Percentiles rank a stretch among this genome's conserved stretches.
Evolutionary conservation across 2,113 vertebrate genomes (phyloP).

Genomic region (Anthoscopus minutus): DNA sequence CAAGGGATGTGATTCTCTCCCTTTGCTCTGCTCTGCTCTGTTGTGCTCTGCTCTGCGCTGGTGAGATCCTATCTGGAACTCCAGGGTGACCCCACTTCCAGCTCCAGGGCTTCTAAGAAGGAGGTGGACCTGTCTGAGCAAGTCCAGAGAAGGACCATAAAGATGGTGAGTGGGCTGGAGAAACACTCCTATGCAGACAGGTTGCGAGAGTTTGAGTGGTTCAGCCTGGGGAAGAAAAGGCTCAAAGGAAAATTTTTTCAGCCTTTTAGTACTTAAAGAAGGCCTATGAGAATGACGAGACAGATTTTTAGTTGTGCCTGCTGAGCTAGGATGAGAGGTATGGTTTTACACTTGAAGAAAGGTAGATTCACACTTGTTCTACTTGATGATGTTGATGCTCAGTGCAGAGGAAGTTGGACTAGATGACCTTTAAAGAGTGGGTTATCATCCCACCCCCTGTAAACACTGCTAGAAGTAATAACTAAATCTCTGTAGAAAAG

Average conservation of each 20-base stretch:
- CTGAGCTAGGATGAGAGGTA: rapidly evolving
- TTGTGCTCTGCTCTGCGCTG: background rate
- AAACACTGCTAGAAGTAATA: background rate
- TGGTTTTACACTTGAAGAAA: background rate
- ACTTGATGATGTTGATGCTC: background rate
- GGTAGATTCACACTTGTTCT: background rate
- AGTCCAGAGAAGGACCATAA: background rate
- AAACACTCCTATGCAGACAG: background rate
- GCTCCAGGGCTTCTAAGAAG: background rate
- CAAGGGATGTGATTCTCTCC: background rate
- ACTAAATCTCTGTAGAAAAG: background rate
- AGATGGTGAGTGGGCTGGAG: background rate
- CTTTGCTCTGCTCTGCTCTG: background rate
- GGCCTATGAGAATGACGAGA: background rate
- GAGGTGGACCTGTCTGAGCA: background rate
- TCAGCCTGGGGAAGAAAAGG: background rate
- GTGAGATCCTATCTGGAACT: background rate
- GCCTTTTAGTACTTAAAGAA: background rate
- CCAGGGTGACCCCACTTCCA: no score
- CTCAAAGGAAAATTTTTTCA: background rate
- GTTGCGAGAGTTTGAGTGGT: background rate
- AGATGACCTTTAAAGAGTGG: background rate
- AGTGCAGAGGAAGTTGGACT: background rate
- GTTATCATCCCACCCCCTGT: background rate
- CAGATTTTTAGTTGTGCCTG: background rate